phyloP scores from a whole-genome alignment of 2,888 invertebrate genomes.

The Rhagonycha lutea region DNA sequence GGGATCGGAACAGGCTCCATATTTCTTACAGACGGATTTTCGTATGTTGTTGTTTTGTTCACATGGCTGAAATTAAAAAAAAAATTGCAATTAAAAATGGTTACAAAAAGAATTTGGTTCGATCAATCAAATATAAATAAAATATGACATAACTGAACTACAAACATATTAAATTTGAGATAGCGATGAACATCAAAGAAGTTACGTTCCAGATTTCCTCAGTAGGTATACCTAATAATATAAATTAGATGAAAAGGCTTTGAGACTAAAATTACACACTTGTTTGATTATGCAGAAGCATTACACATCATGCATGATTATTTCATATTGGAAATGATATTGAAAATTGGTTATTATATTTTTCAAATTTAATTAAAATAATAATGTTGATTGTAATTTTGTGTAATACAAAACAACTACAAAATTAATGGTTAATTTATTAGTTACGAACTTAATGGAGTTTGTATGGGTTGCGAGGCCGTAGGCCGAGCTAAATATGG shows the following conservation, averaged over 20 bases:
- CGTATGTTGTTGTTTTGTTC: slow-evolving; percentile 90
- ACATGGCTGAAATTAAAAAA: slow-evolving; percentile 64
- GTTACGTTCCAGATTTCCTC: background rate
- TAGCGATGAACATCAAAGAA: background rate
- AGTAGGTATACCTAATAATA: background rate
- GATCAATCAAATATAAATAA: background rate
- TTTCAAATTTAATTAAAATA: too few species aligned
- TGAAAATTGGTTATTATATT: too few species aligned
- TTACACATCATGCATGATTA: background rate
- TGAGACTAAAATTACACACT: background rate
- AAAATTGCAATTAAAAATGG: background rate
- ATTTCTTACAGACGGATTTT: slow-evolving; percentile 71
- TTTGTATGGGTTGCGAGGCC: too few species aligned
- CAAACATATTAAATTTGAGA: background rate
- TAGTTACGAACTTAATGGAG: too few species aligned
- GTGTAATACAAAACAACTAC: too few species aligned
- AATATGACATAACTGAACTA: slow-evolving; percentile 64
- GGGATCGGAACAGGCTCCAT: slow-evolving; percentile 71
- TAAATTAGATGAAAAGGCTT: background rate
- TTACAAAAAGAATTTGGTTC: background rate
- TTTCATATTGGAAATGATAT: background rate
- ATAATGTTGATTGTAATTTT: too few species aligned
- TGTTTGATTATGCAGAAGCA: background rate
- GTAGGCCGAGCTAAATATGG: too few species aligned
- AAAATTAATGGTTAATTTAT: too few species aligned